phyloP scores from a whole-genome alignment of 2,797 vertebrate species.

The Triplophysa bombifrons region DNA sequence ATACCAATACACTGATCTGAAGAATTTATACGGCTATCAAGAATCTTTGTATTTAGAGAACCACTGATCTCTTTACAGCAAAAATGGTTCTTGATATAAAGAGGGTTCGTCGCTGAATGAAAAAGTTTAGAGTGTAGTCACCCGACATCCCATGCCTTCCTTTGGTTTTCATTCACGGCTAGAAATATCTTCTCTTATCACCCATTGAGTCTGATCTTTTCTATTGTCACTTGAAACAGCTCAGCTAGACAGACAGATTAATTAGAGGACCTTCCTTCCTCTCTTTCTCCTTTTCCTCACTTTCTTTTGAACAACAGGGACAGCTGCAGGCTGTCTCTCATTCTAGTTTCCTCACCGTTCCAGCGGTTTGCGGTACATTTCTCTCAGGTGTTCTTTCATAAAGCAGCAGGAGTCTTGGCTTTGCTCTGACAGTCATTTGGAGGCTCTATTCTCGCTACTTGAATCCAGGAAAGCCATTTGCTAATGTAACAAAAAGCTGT shows the following conservation, averaged over 20 bases:
- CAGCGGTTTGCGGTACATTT: slow-evolving; percentile 41
- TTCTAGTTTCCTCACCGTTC: slow-evolving; percentile 12
- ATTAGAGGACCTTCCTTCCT: slow-evolving; percentile 6
- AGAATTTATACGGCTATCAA: too few species aligned
- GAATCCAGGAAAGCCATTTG: slow-evolving; percentile 33
- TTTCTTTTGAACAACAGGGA: slow-evolving; percentile 14
- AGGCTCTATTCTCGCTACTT: background rate
- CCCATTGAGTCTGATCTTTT: slow-evolving; percentile 5
- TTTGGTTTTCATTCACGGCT: slow-evolving; percentile 1
- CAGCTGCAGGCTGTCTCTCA: slow-evolving; percentile 23
- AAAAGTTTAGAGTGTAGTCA: background rate
- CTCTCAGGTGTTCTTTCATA: slow-evolving; percentile 45
- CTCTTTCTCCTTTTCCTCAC: background rate
- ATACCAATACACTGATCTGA: too few species aligned
- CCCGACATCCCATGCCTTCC: background rate
- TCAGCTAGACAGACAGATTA: slow-evolving; percentile 8
- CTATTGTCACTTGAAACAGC: slow-evolving; percentile 13
- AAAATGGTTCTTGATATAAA: background rate
- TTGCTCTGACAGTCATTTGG: slow-evolving; percentile 38
- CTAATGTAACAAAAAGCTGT: background rate
- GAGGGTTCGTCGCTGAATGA: background rate
- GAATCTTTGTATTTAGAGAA: background rate
- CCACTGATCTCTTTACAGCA: background rate
- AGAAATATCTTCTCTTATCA: slow-evolving; percentile 8
- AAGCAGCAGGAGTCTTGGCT: slow-evolving; percentile 35